These are phyloP conservation scores for Okamejei kenojei DNA, from an alignment of 2,797 vertebrate genomes.

Conservation along the genomic window DNA sequence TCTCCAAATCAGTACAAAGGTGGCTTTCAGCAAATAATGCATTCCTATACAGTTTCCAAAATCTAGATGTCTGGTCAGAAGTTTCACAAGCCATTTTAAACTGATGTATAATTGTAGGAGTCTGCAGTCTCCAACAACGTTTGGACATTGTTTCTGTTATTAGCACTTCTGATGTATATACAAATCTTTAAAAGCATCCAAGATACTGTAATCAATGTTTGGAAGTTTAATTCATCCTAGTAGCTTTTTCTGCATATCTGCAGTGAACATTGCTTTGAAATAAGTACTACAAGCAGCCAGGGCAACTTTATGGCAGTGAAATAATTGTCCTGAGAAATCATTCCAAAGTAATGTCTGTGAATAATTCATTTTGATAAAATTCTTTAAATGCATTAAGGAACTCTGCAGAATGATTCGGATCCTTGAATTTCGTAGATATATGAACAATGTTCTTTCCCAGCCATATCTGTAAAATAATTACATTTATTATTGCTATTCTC, in stretches of 20 bases:
- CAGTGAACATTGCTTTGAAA: slow-evolving; percentile 93
- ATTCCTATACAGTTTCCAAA: slow-evolving; percentile 90
- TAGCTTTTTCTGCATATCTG: slow-evolving; percentile 85
- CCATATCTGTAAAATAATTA: slow-evolving; percentile 61
- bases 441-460: slow-evolving; percentile 60
- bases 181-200: slow-evolving; percentile 74
- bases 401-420: slow-evolving; percentile 65
- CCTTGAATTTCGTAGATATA: slow-evolving; percentile 75
- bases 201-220: slow-evolving; percentile 65
- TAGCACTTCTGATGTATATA: slow-evolving; percentile 78
- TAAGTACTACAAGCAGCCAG: slow-evolving; percentile 85
- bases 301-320: slow-evolving; percentile 82
- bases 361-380: slow-evolving; percentile 77
- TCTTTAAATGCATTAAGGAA: slow-evolving; percentile 73
- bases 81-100: slow-evolving; percentile 88
- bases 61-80: slow-evolving; percentile 80
- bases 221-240: slow-evolving; percentile 71
- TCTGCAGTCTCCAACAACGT: slow-evolving; percentile 87
- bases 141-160: slow-evolving; percentile 86
- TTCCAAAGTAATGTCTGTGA: slow-evolving; percentile 79
- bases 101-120: slow-evolving; percentile 76
- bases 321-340: slow-evolving; percentile 72
- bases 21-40: slow-evolving; percentile 84
- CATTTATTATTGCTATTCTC: background rate
- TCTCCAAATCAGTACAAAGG: slow-evolving; percentile 69